These are phyloP conservation scores for Calephelis virginiensis DNA, from an alignment of 1,140 invertebrate species.

Conservation along the genomic window DNA sequence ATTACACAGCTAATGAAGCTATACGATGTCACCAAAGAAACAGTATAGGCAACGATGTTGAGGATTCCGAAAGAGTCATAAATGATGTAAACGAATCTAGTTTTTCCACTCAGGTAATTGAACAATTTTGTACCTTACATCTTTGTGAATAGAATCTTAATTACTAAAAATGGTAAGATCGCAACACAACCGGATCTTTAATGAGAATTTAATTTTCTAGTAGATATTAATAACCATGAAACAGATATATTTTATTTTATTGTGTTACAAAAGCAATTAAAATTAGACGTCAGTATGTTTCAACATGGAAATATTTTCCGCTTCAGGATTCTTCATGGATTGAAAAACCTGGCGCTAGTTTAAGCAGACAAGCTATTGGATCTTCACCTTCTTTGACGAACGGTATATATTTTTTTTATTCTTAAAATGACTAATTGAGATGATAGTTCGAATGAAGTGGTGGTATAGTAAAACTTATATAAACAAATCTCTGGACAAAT, in stretches of 20 bases:
- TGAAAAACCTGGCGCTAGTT: constrained; percentile 37
- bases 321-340: constrained; percentile 58
- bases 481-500: too few species aligned
- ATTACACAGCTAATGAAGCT: constrained; percentile 50
- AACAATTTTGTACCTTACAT: constrained; percentile 38
- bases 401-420: constrained; percentile 38
- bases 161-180: constrained; percentile 38
- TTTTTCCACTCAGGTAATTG: constrained; percentile 62
- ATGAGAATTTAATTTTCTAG: constrained; percentile 66
- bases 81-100: constrained; percentile 53
- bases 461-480: too few species aligned
- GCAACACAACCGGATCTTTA: constrained; percentile 65
- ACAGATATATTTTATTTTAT: constrained; percentile 47
- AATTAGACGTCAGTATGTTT: constrained; percentile 35
- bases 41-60: constrained; percentile 45
- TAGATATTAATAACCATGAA: constrained; percentile 57
- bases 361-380: constrained; percentile 46
- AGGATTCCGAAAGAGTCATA: constrained; percentile 54
- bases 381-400: constrained; percentile 49
- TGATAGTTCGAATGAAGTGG: too few species aligned
- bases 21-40: constrained; percentile 49
- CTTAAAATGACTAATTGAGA: too few species aligned
- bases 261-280: constrained; percentile 33
- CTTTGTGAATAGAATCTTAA: constrained; percentile 14
- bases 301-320: constrained; percentile 28